Conservation (phyloP, 2,888 invertebrate genomes). For the Drosophila anomalata region DNA sequence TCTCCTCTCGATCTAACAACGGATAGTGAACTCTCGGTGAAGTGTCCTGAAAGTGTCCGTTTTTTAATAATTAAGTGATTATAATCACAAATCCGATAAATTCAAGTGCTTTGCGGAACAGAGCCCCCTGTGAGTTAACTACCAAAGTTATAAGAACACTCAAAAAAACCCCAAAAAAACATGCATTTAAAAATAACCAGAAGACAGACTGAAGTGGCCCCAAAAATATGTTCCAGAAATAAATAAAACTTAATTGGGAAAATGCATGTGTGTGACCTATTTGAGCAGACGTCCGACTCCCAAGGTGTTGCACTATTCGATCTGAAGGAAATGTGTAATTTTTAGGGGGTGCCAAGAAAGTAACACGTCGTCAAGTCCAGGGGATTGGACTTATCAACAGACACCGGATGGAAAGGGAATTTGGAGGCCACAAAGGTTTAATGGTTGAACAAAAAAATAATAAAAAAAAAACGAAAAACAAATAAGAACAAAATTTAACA, state of each 20-base stretch:
- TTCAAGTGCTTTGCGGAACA: neutral
- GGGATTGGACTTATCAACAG: slow-evolving; percentile 51
- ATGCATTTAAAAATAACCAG: slow-evolving; percentile 37
- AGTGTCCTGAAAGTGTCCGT: slow-evolving; percentile 13
- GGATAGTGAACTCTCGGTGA: neutral
- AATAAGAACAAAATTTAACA: slow-evolving; percentile 19
- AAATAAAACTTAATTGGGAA: slow-evolving; percentile 52
- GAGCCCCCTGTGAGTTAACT: neutral
- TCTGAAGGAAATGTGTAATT: slow-evolving; percentile 3
- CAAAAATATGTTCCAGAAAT: slow-evolving; percentile 65
- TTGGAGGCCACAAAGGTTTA: slow-evolving; percentile 31
- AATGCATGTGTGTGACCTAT: slow-evolving; percentile 51
- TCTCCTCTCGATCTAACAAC: slow-evolving; percentile 2
- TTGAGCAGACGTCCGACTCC: slow-evolving; percentile 19
- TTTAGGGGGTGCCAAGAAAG: slow-evolving; percentile 1
- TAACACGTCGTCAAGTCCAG: slow-evolving; percentile 17
- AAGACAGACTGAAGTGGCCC: slow-evolving; percentile 42
- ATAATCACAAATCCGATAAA: neutral
- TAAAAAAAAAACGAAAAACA: slow-evolving; percentile 3
- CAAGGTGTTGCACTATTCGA: slow-evolving; percentile 9
- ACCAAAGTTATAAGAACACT: neutral
- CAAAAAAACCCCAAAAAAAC: neutral
- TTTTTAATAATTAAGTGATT: neutral
- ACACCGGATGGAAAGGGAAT: slow-evolving; percentile 59
- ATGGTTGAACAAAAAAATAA: slow-evolving; percentile 17